Base-by-base conservation (phyloP, 2,113 vertebrate species). In the Plectropomus leopardus region DNA sequence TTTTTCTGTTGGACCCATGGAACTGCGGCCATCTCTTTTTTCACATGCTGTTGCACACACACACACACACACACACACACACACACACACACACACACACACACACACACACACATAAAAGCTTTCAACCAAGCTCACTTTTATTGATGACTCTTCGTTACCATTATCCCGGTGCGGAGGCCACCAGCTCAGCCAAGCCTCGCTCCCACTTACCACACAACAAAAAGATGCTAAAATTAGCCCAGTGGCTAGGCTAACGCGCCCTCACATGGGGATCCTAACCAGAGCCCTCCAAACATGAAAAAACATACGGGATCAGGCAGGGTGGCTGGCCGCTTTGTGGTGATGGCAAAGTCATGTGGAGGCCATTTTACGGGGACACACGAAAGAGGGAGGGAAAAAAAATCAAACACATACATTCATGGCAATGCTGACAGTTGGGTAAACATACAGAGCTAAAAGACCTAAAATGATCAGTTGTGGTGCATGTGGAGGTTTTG, bases 171-270 rank as follows among this genome's bases (percentile, higher is more conserved):
- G 82, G 78, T 71, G 23, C 17, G 48, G 64, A 90, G 91, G 90
- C 93, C 91, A 90, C 92, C 92, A 65, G 82, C 86, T 86, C 79
- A 58, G 89, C 81, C 83, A 28, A 82, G 74, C 54, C 72, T 75
- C 90, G 82, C 89, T 90, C 79, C 65, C 77, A 80, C 89, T 91
- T 40, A 92, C 92, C 91, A 54, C 91, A 87, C 87, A 72, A 84
- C 76, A 81, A 78, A 80, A 67, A 87, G 61, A 78, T 47, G 71
- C 93, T 95, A 94, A 94, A 94, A 86, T 95, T 95, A 95, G 84
- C 85, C 1, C 17, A 10, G 90, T 16, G n/a, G 86, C 81, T 80
- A 80, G 60, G 84, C 82, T 85, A 91, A 79, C 24, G 44, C 68
- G 42, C 82, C 77, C 82, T 87, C 89, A 87, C 85, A 73, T 48